Conservation (phyloP, 2,113 vertebrate species). For the Psephotus haematonotus region DNA sequence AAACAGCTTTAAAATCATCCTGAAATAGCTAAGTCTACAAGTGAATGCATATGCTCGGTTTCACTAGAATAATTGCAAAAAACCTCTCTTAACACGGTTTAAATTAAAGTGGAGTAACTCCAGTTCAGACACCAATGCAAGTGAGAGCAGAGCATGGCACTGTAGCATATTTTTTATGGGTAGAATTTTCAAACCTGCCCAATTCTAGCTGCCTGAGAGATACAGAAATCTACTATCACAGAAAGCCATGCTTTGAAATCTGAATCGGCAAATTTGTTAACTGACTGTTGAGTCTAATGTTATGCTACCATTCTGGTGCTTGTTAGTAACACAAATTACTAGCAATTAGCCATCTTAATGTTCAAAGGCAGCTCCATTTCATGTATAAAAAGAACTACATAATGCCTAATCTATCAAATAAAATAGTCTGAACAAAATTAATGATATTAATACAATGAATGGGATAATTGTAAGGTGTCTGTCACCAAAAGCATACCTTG, state of each 20-base stretch:
- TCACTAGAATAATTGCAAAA: background rate
- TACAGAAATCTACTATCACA: constrained; percentile 58
- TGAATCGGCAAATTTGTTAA: constrained; percentile 82
- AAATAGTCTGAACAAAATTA: constrained; percentile 84
- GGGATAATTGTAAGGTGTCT: constrained; percentile 82
- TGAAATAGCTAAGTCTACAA: background rate
- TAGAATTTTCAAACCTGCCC: background rate
- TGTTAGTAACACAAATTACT: constrained; percentile 86
- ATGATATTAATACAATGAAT: constrained; percentile 78
- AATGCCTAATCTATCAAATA: constrained; percentile 84
- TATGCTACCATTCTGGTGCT: constrained; percentile 81
- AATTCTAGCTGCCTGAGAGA: constrained; percentile 3
- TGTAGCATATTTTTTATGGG: background rate
- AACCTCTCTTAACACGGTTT: background rate
- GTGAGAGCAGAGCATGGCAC: background rate
- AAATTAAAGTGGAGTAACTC: background rate
- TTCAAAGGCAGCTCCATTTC: constrained; percentile 84
- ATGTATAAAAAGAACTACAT: constrained; percentile 81
- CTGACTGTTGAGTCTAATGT: constrained; percentile 84
- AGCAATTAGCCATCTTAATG: constrained; percentile 84
- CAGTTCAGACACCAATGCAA: background rate
- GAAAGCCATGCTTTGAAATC: constrained; percentile 69
- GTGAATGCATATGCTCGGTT: background rate
- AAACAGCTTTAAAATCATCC: background rate
- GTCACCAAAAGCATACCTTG: constrained; percentile 45